Evolutionary conservation across 1,140 invertebrate species (phyloP).

Genomic region (Theocolax elegans): DNA sequence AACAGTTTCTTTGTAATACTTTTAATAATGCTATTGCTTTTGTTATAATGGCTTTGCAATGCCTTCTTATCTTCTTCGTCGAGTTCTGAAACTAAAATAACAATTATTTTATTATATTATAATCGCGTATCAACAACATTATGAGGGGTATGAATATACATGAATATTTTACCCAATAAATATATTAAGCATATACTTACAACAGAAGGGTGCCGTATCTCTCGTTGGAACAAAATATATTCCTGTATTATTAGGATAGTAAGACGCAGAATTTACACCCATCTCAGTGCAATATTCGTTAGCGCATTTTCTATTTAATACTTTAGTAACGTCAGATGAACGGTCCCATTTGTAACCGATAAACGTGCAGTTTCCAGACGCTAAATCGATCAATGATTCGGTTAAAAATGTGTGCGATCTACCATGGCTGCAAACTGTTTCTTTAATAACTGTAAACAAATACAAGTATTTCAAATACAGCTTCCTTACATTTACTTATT

Average conservation of each 20-base stretch:
- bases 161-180: too few relatives aligned
- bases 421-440: conserved; percentile 71
- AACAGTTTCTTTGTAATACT: too few relatives aligned
- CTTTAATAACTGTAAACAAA: conserved; percentile 60
- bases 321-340: conserved; percentile 50
- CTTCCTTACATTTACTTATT: too few relatives aligned
- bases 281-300: conserved; percentile 48
- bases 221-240: conserved; percentile 40
- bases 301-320: conserved; percentile 37
- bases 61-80: too few relatives aligned
- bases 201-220: conserved; percentile 36
- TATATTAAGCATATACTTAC: too few relatives aligned
- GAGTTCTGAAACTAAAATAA: too few relatives aligned
- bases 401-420: conserved; percentile 70
- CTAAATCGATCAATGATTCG: conserved; percentile 63
- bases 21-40: too few relatives aligned
- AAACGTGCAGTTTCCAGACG: conserved; percentile 66
- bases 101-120: too few relatives aligned
- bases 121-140: too few relatives aligned
- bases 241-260: conserved; percentile 10
- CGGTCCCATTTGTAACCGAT: conserved; percentile 68
- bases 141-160: too few relatives aligned
- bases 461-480: neutral
- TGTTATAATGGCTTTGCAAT: too few relatives aligned
- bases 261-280: conserved; percentile 47